Evolutionary conservation across 2,797 vertebrate genomes (phyloP).

Genomic region (Syngnathus acus): DNA sequence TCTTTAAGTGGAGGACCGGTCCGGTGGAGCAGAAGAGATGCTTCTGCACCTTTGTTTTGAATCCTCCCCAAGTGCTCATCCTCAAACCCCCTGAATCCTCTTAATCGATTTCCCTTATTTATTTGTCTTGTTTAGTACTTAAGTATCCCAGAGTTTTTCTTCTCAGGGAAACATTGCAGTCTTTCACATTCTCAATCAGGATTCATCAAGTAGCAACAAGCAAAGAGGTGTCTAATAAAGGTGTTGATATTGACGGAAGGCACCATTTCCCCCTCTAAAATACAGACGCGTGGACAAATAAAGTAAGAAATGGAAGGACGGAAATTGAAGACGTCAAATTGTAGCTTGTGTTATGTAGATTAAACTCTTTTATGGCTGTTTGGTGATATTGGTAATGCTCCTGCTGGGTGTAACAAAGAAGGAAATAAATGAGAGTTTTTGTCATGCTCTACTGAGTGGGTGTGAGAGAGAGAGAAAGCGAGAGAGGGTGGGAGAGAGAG

Average conservation of each 20-base stretch:
- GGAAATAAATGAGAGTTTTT: constrained; percentile 4
- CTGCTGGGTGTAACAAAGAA: neutral
- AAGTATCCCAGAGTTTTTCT: too few species aligned
- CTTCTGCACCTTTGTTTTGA: constrained; percentile 27
- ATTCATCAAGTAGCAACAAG: neutral
- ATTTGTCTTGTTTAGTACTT: neutral
- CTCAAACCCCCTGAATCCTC: constrained; percentile 15
- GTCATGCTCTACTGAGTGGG: constrained; percentile 1
- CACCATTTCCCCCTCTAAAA: neutral
- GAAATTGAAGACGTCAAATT: neutral
- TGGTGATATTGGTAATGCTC: neutral
- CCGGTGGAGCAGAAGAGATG: constrained; percentile 60
- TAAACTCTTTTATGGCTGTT: neutral
- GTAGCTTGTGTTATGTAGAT: neutral
- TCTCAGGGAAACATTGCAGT: neutral
- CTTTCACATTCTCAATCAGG: neutral
- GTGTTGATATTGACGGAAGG: neutral
- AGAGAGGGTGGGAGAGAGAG: constrained; percentile 9
- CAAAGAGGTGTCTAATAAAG: neutral
- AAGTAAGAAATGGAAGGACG: neutral
- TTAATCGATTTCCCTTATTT: neutral
- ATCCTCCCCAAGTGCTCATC: constrained; percentile 16
- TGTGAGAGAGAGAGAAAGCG: neutral
- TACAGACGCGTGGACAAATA: neutral
- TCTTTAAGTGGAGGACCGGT: constrained; percentile 64